Evolutionary conservation across 2,888 invertebrate genomes (phyloP), one percentile per base, ranked within the genome.

Genomic region (Amphimallon solstitiale): DNA sequence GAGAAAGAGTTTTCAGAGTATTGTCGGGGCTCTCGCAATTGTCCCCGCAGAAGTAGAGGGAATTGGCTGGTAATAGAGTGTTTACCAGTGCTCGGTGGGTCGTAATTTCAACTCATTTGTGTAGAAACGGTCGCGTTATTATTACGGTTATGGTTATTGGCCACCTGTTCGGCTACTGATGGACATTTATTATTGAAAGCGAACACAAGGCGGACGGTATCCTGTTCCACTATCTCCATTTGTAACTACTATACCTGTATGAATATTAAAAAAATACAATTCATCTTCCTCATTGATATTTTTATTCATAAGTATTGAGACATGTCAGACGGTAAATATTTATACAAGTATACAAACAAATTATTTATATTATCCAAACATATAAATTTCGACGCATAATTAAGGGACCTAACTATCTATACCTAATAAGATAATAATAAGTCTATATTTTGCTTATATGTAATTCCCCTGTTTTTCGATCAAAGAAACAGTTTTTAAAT

Each of bases 141-240:
- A 82, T 82, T 82, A 83, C 81, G 81, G 81, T 83, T 82, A 82
- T 82, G 82, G 83, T 83, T 83, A 83, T 83, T 83, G 83, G 82
- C 83, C 83, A 83, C 83, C 83, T 83, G 83, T 83, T 83, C 81
- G 73, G 70, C 71, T 70, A 71, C 72, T 75, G 75, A 74, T 73
- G 74, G 74, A 71, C 73, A 72, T 73, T 73, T 73, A 71, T 70
- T 70, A 71, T 72, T 66, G 72, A 72, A 71, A 68, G 71, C 69
- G 65, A 69, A 68, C 70, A 67, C 60, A 69, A 69, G 67, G 65
- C 69, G 60, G 49, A 52, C 54, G 54, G 56, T 64, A 54, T 64
- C 63, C 63, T 54, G 54, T 64, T 65, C 40, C 43, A 23, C 56
- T 56, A 43, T 29, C 56, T 23, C 23, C 43, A 29, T 43, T 56